Base-by-base conservation (phyloP, 2,797 vertebrate species). In the Chaetodon trifasciatus region DNA sequence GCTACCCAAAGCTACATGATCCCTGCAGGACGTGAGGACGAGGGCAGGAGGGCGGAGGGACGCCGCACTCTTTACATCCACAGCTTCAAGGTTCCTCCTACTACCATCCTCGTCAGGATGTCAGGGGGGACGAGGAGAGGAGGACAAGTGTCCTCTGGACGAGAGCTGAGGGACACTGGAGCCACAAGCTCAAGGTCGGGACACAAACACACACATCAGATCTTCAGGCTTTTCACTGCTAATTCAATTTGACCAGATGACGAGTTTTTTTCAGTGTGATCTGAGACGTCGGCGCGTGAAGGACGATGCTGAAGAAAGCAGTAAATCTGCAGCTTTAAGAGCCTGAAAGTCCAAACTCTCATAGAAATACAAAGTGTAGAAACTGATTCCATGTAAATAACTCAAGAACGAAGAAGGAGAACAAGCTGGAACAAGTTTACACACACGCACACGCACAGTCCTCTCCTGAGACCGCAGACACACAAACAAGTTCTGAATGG, bases 1-100 rank as follows among this genome's bases (percentile, higher is more conserved):
- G 94, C 90, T 40, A 87, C 92, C 93, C 89, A 90, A 83, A 93
- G 88, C 78, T 15, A 53, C 69, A n/a, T 17, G 68, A 58, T 63
- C 66, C 80, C 68, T 61, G 66, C 56, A 56, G 76, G 61, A 50
- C 0, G 70, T 6, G 65, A 57, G 63, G 70, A 70, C 23, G 15
- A 58, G 39, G 24, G 47, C 28, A 47, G 42, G 4, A 4, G 23
- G 35, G 21, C 12, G 44, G 47, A 39, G 87, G 16, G 47, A 61
- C 55, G 28, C 28, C 28, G 28, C 47, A 42, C 4, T 58, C 46
- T 13, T 67, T 5, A 61, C 50, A 32, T 82, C 74, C 81, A 35
- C 74, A 66, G 67, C 73, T 78, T 56, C 67, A 40, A 11, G 28
- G 62, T 13, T 44, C 74, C 11, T 73, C n/a, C 78, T 28, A 1